Conservation (phyloP, 2,113 vertebrate species). For the Seriola quinqueradiata region DNA sequence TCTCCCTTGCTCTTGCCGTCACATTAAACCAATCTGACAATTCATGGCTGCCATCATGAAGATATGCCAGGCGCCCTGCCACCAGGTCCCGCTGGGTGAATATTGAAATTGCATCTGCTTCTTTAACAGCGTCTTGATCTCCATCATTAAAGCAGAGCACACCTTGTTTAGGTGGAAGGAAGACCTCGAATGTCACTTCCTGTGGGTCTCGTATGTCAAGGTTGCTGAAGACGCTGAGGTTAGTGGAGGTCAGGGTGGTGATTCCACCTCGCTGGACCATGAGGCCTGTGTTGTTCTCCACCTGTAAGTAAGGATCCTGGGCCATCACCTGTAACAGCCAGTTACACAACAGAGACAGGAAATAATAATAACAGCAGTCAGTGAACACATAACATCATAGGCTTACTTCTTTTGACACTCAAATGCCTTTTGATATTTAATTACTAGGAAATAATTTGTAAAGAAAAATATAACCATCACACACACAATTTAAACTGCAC, state of each 20-base stretch:
- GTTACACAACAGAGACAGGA: not conserved
- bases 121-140: conserved; percentile 56
- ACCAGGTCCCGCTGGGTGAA: conserved; percentile 87
- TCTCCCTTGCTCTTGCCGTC: conserved; percentile 78
- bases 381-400: not conserved
- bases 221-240: conserved; percentile 90
- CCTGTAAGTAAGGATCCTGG: conserved; percentile 86
- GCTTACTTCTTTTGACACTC: not conserved
- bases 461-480: not conserved
- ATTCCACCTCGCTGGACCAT: conserved; percentile 85
- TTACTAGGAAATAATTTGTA: not conserved
- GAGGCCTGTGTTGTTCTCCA: conserved; percentile 89
- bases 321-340: conserved; percentile 86
- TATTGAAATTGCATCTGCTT: conserved; percentile 55
- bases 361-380: not conserved
- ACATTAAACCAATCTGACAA: conserved; percentile 87
- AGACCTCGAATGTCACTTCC: conserved; percentile 86
- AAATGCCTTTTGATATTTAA: not conserved
- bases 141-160: conserved; percentile 73
- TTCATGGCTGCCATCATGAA: conserved; percentile 82
- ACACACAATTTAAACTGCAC: no score
- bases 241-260: conserved; percentile 78
- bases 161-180: conserved; percentile 85
- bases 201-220: conserved; percentile 87
- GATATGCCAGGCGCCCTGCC: conserved; percentile 83